phyloP scores from a whole-genome alignment of 1,140 invertebrate genomes.

The Glossosoma conforme region DNA sequence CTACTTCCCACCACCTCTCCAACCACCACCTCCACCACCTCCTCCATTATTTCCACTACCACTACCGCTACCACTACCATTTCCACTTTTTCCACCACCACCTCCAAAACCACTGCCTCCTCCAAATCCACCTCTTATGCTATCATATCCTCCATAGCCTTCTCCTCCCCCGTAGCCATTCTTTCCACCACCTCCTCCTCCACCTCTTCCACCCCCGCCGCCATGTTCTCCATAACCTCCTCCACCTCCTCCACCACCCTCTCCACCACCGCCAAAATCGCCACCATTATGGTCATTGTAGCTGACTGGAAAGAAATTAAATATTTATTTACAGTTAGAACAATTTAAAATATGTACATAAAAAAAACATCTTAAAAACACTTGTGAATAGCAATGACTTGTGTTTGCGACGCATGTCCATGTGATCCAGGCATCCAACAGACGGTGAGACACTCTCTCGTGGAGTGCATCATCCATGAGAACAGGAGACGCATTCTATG shows the following conservation, averaged over 20 bases:
- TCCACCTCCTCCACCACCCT: not conserved
- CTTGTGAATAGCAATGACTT: too few species aligned
- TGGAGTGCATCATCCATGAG: too few species aligned
- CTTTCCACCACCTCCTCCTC: not conserved
- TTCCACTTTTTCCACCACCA: not conserved
- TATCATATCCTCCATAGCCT: not conserved
- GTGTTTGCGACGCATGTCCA: too few species aligned
- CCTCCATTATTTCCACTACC: constrained; percentile 34
- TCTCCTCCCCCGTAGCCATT: not conserved
- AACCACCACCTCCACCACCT: constrained; percentile 12
- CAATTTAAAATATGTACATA: too few species aligned
- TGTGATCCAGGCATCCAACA: too few species aligned
- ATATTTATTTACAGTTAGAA: too few species aligned
- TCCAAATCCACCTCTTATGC: constrained; percentile 32
- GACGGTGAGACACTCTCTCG: too few species aligned
- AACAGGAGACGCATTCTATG: too few species aligned
- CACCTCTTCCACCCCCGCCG: not conserved
- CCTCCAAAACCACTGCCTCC: constrained; percentile 31
- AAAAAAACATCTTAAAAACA: too few species aligned
- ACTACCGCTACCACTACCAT: constrained; percentile 31
- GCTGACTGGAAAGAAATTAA: too few species aligned
- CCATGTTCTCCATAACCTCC: not conserved
- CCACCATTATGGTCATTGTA: not conserved
- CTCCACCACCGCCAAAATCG: not conserved
- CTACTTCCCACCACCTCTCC: constrained; percentile 12